Conservation (phyloP, 2,888 invertebrate species). For the Mycogona germanica region DNA sequence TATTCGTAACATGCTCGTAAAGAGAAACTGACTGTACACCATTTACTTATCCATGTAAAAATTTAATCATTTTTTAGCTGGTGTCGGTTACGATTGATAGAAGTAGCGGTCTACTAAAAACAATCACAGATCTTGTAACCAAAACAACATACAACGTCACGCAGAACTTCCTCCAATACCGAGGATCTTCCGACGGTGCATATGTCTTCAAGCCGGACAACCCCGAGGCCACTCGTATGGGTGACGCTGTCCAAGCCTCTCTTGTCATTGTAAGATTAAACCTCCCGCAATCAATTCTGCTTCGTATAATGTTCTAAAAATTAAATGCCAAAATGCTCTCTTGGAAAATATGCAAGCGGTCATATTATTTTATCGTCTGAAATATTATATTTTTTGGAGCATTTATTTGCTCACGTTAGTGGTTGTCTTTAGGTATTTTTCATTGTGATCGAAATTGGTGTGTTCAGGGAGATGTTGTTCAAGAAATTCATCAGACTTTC, state of each 20-base stretch:
- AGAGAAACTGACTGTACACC: too few relatives aligned
- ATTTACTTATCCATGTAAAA: too few relatives aligned
- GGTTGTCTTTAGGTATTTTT: too few relatives aligned
- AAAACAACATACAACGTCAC: conserved; percentile 31
- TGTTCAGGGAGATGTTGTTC: conserved; percentile 47
- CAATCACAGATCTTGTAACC: conserved; percentile 22
- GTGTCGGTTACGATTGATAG: conserved; percentile 41
- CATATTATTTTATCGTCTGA: too few relatives aligned
- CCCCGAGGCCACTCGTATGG: conserved; percentile 14
- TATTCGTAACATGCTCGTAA: too few relatives aligned
- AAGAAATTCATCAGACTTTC: conserved; percentile 60
- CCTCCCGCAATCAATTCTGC: too few relatives aligned
- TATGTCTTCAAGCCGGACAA: conserved; percentile 39
- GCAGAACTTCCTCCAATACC: conserved; percentile 58
- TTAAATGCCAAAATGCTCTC: too few relatives aligned
- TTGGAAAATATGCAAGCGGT: too few relatives aligned
- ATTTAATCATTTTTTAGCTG: neutral
- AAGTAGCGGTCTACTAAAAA: conserved; percentile 43
- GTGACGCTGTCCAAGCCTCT: conserved; percentile 1
- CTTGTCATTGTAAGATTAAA: conserved; percentile 18
- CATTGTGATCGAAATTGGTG: too few relatives aligned
- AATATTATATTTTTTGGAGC: too few relatives aligned
- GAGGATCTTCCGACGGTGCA: conserved; percentile 58
- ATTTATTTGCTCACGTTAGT: too few relatives aligned
- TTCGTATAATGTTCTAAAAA: neutral